These are phyloP conservation scores for Patella pellucida DNA, from an alignment of 2,888 invertebrate genomes.

Conservation along the genomic window DNA sequence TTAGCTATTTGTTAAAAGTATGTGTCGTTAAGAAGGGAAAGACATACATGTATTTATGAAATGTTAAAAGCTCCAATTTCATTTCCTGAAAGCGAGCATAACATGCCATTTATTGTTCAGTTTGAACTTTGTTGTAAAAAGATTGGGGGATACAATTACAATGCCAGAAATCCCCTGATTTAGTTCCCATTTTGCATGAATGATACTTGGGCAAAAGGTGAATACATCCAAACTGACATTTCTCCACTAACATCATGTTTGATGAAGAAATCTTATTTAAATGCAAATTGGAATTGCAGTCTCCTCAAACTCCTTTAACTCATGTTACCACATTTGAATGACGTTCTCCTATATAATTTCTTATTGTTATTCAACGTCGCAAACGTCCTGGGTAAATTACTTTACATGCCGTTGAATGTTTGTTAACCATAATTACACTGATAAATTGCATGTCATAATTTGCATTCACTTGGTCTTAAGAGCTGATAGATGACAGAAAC, in stretches of 20 bases:
- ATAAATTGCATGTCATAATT: slow-evolving; percentile 45
- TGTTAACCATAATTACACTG: slow-evolving; percentile 40
- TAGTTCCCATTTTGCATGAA: slow-evolving; percentile 28
- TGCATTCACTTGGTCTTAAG: slow-evolving; percentile 33
- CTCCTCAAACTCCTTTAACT: slow-evolving; percentile 17
- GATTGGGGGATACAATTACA: slow-evolving; percentile 32
- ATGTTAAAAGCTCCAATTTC: no score
- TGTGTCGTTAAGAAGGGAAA: no score
- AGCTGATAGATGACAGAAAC: slow-evolving; percentile 29
- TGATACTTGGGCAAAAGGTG: slow-evolving; percentile 36
- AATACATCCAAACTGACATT: slow-evolving; percentile 34
- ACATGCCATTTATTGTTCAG: slow-evolving; percentile 39
- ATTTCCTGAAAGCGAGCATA: not conserved
- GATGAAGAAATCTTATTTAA: slow-evolving; percentile 40
- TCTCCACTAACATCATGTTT: slow-evolving; percentile 25
- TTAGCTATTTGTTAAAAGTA: no score
- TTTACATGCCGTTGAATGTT: slow-evolving; percentile 27
- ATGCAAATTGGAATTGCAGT: slow-evolving; percentile 40
- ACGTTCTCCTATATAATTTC: not conserved
- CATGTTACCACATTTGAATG: slow-evolving; percentile 3
- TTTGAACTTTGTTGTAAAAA: slow-evolving; percentile 30
- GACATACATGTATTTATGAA: no score
- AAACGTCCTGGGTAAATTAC: slow-evolving; percentile 22
- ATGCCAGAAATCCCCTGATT: slow-evolving; percentile 31
- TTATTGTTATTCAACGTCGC: slow-evolving; percentile 12